Base-by-base conservation (phyloP, 1,140 invertebrate genomes). In the Radopholus similis region DNA sequence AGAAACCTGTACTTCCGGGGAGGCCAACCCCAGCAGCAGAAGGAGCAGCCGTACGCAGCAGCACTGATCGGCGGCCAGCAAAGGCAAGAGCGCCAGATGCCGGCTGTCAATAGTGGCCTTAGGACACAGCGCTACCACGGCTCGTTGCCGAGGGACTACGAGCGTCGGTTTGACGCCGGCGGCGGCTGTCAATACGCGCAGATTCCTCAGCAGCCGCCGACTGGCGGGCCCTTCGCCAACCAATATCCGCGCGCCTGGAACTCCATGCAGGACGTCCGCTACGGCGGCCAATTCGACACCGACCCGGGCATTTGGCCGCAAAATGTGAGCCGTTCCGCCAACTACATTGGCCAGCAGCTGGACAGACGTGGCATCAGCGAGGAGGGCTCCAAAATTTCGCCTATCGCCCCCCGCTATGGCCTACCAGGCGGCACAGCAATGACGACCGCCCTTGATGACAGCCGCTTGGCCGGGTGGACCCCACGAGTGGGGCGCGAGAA, bases 111-210 rank as follows among this genome's bases (percentile, higher is more conserved):
- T n/a, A n/a, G n/a, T n/a, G n/a, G n/a, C n/a, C n/a, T n/a, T n/a
- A n/a, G n/a, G n/a, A n/a, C n/a, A n/a, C n/a, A n/a, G n/a, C n/a
- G 71, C 53, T 65, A 55, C 18, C 82, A 81, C 63, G 72, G 74
- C 21, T 83, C 81, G 58, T 30, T 81, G 26, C 79, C 79, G 8
- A 54, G 79, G 18, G 75, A 83, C 67, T 79, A 72, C 57, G 81
- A 81, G 53, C 57, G 78, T 21, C 23, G 55, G 15, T 49, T 42
- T n/a, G 44, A 56, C 11, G 21, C 42, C 55, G 34, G 37, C 55
- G 9, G 23, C 35, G 30, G 18, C 4, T 21, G 40, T 23, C 40
- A 35, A 38, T 44, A 42, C 38, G 37, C 2, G 4, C 34, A 51
- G n/a, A 28, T 32, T n/a, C 34, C 13, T 13, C 32, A 26, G 40